Evolutionary conservation across 2,888 invertebrate genomes (phyloP), one percentile per base, ranked within the genome.

Genomic region (Asteroscopus sphinx): DNA sequence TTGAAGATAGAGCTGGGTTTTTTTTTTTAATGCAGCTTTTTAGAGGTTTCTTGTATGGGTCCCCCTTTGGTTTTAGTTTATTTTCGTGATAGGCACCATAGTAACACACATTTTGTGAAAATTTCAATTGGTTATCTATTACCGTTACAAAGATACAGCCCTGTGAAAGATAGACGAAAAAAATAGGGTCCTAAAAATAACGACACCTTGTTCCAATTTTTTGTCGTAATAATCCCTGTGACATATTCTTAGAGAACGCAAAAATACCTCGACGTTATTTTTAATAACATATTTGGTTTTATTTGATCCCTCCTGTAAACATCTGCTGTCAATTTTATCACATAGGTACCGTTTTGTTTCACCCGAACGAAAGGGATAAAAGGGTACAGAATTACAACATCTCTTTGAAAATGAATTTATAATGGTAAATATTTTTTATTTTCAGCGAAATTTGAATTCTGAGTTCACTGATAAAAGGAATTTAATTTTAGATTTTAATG

Each of bases 311-410:
- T 28, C n/a, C 5, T 5, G 26, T 33, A 56, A 52, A 61, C 49
- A 26, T 54, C 11, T 57, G 55, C 36, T 53, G 58, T 61, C 55
- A 68, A 54, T 68, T 65, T 56, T 59, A 65, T 72, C 65, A 53
- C 46, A 41, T 40, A n/a, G n/a, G n/a, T n/a, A 55, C 44, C 25
- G 51, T 70, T 48, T 65, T 70, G 41, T 68, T 69, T 56, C 21
- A 48, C 40, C 15, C n/a, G 12, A 12, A 32, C 39, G 12, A 25
- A 56, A 63, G 11, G 41, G 49, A 44, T 35, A 25, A n/a, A 46
- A 62, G 30, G 55, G 41, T 55, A 37, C 9, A 11, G 39, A 35
- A 54, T 52, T 45, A 55, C 36, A 52, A 37, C 40, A 42, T 56
- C 58, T 54, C 30, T 64, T 60, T 56, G 13, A 42, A 62, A 57